Conservation (phyloP, 2,888 invertebrate genomes). For the Cerceris ruficornis region DNA sequence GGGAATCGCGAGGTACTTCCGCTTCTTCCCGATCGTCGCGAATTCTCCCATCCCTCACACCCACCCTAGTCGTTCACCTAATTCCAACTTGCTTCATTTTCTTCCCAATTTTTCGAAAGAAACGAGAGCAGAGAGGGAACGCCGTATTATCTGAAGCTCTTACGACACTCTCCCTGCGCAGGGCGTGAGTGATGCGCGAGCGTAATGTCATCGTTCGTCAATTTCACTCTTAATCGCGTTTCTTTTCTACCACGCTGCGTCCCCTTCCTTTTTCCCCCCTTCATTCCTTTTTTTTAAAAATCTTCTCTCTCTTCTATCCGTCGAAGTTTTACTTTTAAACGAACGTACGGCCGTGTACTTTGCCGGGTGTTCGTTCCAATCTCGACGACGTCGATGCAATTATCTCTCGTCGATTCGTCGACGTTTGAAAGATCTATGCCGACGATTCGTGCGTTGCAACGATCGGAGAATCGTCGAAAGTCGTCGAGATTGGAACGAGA, state of each 20-base stretch:
- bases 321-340: slow-evolving; percentile 53
- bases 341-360: slow-evolving; percentile 55
- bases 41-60: too few species aligned
- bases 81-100: too few species aligned
- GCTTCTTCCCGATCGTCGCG: too few species aligned
- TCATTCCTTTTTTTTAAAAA: slow-evolving; percentile 3
- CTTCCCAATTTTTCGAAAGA: slow-evolving; percentile 1
- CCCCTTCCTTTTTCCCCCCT: slow-evolving; percentile 3
- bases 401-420: too few species aligned
- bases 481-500: slow-evolving; percentile 36
- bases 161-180: neutral
- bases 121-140: slow-evolving; percentile 23
- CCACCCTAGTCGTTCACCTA: too few species aligned
- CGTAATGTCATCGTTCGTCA: slow-evolving; percentile 5
- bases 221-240: neutral
- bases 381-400: neutral
- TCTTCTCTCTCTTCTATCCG: slow-evolving; percentile 27
- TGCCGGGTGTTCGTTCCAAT: slow-evolving; percentile 32
- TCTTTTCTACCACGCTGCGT: neutral
- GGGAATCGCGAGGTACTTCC: too few species aligned
- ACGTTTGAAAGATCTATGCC: slow-evolving; percentile 6
- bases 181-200: neutral
- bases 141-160: slow-evolving; percentile 6
- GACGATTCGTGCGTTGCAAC: neutral
- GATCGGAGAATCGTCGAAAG: neutral